Evolutionary conservation across 2,888 invertebrate genomes (phyloP).

Genomic region (Drosophila silvestris): DNA sequence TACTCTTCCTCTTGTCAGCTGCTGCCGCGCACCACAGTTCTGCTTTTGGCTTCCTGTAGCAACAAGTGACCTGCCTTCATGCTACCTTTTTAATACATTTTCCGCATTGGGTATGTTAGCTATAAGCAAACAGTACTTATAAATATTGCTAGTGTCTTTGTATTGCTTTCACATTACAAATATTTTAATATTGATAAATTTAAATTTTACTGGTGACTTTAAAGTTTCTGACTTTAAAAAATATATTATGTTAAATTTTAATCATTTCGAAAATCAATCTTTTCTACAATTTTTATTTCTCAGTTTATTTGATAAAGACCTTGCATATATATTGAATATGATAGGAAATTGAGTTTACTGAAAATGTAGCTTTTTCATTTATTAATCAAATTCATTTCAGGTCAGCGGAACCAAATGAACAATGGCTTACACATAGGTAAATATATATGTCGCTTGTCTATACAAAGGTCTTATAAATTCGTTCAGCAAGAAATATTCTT

Average conservation of each 20-base stretch:
- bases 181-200: not conserved
- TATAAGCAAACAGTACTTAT: not conserved
- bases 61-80: constrained; percentile 73
- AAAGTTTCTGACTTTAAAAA: not conserved
- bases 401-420: not conserved
- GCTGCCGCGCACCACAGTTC: constrained; percentile 33
- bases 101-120: not conserved
- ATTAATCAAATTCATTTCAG: not conserved
- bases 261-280: not conserved
- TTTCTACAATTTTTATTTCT: too few relatives aligned
- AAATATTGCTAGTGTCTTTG: too few relatives aligned
- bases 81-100: constrained; percentile 64
- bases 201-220: not conserved
- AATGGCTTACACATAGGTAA: not conserved
- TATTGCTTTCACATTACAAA: not conserved
- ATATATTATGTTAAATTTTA: not conserved
- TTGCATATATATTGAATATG: not conserved
- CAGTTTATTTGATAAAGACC: not conserved
- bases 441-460: not conserved
- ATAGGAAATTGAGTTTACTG: not conserved
- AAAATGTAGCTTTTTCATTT: not conserved
- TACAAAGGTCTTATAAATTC: not conserved
- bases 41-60: constrained; percentile 53
- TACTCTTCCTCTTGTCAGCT: constrained; percentile 59
- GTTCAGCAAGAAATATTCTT: not conserved